Percentiles rank a stretch among this genome's conserved stretches.
Evolutionary conservation across 2,888 invertebrate genomes (phyloP).

Genomic region (Plutella xylostella): DNA sequence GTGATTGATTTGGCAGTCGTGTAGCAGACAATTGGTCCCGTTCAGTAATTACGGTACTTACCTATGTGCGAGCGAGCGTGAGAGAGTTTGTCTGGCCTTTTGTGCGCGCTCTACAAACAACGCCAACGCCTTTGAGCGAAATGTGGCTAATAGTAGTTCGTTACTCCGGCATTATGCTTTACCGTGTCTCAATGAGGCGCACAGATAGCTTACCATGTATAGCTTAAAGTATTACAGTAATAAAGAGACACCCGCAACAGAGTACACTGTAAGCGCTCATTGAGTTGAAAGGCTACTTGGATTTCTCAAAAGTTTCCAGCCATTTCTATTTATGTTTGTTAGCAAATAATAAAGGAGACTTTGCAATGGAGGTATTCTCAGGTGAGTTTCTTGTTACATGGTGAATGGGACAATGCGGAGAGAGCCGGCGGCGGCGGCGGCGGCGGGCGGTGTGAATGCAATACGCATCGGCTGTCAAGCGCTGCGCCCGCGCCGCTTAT

Average conservation of each 20-base stretch:
- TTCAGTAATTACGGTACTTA: neutral
- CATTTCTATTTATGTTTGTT: neutral
- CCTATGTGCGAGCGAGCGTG: neutral
- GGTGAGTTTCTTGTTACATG: neutral
- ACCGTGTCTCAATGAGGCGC: no score
- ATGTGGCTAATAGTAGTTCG: no score
- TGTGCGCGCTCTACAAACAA: neutral
- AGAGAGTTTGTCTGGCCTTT: neutral
- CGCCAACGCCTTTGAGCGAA: no score
- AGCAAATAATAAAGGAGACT: no score
- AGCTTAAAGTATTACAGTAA: no score
- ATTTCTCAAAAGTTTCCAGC: neutral
- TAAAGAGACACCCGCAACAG: no score
- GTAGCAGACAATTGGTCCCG: neutral
- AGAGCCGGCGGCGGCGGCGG: neutral
- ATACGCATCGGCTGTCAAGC: constrained; percentile 46
- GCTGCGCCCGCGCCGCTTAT: constrained; percentile 37
- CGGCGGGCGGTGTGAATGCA: constrained; percentile 34
- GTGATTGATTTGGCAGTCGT: neutral
- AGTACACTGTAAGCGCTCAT: no score
- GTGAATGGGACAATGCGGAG: neutral
- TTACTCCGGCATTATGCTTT: no score
- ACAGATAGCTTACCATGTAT: no score
- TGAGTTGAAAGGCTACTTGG: no score
- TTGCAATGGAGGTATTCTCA: neutral